These are phyloP conservation scores for Hydrochoerus hydrochaeris DNA, from an alignment of 2,113 vertebrate species.

Conservation along the genomic window DNA sequence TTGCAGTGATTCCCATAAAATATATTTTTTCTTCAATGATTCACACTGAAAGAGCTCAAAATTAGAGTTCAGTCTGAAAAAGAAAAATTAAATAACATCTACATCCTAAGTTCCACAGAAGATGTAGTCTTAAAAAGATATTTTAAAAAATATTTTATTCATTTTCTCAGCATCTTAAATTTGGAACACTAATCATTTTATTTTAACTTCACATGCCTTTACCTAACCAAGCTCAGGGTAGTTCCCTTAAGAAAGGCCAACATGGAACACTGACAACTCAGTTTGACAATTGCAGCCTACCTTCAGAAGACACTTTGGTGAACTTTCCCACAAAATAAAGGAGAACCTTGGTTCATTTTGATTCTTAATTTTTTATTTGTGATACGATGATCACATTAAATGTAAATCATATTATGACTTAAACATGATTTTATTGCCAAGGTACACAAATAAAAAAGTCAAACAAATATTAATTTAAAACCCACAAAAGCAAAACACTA, in stretches of 20 bases:
- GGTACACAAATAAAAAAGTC: neutral
- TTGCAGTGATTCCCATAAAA: neutral
- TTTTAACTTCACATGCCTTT: slow-evolving; percentile 74
- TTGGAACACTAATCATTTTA: slow-evolving; percentile 80
- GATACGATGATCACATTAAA: neutral
- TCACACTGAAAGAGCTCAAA: slow-evolving; percentile 9
- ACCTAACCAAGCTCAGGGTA: slow-evolving; percentile 58
- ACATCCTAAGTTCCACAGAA: slow-evolving; percentile 71
- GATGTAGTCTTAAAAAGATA: neutral
- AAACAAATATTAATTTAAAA: neutral
- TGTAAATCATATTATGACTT: neutral
- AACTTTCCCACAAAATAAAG: neutral
- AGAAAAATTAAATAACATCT: neutral
- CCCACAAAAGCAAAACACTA: neutral
- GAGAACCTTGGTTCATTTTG: neutral
- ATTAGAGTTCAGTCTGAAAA: neutral
- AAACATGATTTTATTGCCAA: neutral
- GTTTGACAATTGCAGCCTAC: slow-evolving; percentile 53
- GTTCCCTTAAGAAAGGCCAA: slow-evolving; percentile 69
- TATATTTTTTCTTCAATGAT: neutral
- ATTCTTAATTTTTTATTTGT: neutral
- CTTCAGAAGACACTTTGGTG: slow-evolving; percentile 20
- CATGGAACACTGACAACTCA: slow-evolving; percentile 59
- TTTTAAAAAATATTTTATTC: neutral
- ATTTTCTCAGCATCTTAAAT: slow-evolving; percentile 76